These are phyloP conservation scores for Cyprinella venusta DNA, from an alignment of 2,797 vertebrate species.

Conservation along the genomic window DNA sequence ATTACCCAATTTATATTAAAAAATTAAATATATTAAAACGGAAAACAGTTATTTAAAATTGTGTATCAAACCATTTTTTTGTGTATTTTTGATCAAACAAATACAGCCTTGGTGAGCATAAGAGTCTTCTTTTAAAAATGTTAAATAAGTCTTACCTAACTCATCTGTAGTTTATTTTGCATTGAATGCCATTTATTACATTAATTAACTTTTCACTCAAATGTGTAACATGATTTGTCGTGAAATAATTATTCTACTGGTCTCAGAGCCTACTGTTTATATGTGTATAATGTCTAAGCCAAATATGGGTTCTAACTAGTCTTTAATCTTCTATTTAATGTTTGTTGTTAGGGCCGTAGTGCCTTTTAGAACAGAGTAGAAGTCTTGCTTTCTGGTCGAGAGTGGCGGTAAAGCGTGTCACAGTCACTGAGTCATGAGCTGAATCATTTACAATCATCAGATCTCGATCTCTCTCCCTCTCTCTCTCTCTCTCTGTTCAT, in stretches of 20 bases:
- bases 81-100: neutral
- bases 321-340: neutral
- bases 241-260: neutral
- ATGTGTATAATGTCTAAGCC: neutral
- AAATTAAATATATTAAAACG: neutral
- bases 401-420: conserved; percentile 22
- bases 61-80: too few relatives aligned
- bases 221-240: neutral
- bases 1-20: neutral
- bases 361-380: neutral
- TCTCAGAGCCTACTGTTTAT: neutral
- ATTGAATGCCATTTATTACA: neutral
- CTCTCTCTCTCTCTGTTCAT: neutral
- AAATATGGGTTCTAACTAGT: conserved; percentile 1
- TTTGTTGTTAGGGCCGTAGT: neutral
- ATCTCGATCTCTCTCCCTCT: neutral
- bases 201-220: too few relatives aligned
- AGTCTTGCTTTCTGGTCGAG: conserved; percentile 3
- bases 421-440: conserved; percentile 27
- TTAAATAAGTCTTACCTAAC: neutral
- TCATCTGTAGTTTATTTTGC: neutral
- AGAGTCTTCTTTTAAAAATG: neutral
- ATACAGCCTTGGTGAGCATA: neutral
- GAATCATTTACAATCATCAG: conserved; percentile 39
- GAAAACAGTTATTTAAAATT: neutral